Evolutionary conservation across 2,113 vertebrate species (phyloP).

Genomic region (Catharus fuscescens): DNA sequence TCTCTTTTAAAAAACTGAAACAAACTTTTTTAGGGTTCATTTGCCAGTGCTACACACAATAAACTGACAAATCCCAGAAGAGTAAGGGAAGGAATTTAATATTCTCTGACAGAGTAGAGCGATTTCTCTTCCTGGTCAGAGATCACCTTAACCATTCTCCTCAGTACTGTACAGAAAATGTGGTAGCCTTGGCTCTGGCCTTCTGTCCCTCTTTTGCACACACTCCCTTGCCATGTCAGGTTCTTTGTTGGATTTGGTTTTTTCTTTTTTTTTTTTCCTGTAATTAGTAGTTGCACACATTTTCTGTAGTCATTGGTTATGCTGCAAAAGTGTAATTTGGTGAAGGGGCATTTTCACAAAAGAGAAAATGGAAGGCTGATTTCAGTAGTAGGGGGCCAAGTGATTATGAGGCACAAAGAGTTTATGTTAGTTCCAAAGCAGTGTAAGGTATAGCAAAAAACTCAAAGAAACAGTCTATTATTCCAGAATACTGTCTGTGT

Average conservation of each 20-base stretch:
- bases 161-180: neutral
- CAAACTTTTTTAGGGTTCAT: neutral
- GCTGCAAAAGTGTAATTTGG: constrained; percentile 37
- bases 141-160: neutral
- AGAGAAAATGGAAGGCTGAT: constrained; percentile 52
- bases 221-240: neutral
- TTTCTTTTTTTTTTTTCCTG: neutral
- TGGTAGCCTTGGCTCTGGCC: neutral
- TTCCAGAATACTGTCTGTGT: constrained; percentile 13
- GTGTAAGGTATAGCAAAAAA: neutral
- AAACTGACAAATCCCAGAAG: neutral
- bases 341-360: constrained; percentile 62
- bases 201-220: neutral
- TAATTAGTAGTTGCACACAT: constrained; percentile 41
- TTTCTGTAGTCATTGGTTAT: constrained; percentile 36
- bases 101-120: neutral
- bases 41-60: neutral
- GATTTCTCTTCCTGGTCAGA: neutral
- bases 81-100: neutral
- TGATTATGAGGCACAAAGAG: constrained; percentile 45
- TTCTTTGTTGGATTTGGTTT: neutral
- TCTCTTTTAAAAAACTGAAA: neutral
- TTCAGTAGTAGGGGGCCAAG: constrained; percentile 31
- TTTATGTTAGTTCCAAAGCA: constrained; percentile 39
- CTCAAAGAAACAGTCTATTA: neutral